Percentiles rank a stretch among this genome's conserved stretches.
Conservation (phyloP, 30 jellyfish, hydroid and myxozoan species). For the Aurelia aurita region DNA sequence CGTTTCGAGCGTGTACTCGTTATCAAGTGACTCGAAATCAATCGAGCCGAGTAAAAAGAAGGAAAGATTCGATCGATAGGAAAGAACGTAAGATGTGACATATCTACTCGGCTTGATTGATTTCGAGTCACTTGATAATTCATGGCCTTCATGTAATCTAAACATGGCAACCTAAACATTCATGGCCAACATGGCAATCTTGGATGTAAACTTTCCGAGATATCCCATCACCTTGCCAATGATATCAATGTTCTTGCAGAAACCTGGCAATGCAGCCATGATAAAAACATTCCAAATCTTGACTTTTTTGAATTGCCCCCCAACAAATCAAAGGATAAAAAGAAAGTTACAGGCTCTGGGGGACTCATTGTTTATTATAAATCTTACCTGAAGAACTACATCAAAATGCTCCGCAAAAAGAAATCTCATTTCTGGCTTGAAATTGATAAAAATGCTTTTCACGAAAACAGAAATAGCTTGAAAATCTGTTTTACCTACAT, state of each 20-base stretch:
- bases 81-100: too few species aligned
- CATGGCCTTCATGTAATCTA: too few species aligned
- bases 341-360: neutral
- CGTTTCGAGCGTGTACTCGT: too few species aligned
- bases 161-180: neutral
- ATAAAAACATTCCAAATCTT: neutral
- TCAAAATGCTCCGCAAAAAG: neutral
- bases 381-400: neutral
- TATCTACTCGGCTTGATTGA: too few species aligned
- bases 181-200: neutral
- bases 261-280: neutral
- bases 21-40: too few species aligned
- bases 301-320: neutral
- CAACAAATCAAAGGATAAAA: neutral
- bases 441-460: neutral
- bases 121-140: too few species aligned
- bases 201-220: neutral
- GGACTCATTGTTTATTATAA: neutral
- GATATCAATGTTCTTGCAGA: neutral
- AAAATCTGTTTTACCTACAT: neutral
- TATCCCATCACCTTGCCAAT: neutral
- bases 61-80: too few species aligned
- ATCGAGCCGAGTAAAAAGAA: too few species aligned
- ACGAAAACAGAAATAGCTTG: neutral
- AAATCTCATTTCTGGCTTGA: neutral